Evolutionary conservation across 2,888 invertebrate genomes (phyloP).

Genomic region (Campoplex nolae): DNA sequence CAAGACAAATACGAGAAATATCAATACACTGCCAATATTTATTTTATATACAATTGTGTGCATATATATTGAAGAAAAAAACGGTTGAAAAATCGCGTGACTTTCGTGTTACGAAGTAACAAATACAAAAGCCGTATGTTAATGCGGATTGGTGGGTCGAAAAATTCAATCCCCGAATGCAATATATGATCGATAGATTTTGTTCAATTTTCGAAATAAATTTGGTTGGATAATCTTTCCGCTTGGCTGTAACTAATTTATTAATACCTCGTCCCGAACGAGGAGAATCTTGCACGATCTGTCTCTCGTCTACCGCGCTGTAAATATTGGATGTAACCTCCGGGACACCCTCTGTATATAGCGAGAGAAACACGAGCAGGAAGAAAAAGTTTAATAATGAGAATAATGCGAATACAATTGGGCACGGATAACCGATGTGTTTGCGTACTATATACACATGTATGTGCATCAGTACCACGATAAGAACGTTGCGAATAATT

Average conservation of each 20-base stretch:
- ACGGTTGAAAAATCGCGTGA: conserved; percentile 44
- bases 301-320: too few relatives aligned
- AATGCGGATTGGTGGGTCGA: background rate
- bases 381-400: conserved; percentile 8
- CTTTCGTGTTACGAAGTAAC: conserved; percentile 42
- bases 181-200: background rate
- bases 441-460: background rate
- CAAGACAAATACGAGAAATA: conserved; percentile 7
- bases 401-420: conserved; percentile 31
- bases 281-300: background rate
- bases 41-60: background rate
- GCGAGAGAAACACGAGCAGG: background rate
- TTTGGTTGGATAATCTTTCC: background rate
- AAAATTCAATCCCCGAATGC: background rate
- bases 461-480: background rate
- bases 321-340: background rate
- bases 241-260: background rate
- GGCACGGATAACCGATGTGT: background rate
- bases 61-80: background rate
- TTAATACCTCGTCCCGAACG: background rate
- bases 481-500: background rate
- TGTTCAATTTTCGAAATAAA: background rate
- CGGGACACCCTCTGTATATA: background rate
- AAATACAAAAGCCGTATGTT: conserved; percentile 15
- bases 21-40: background rate